These are phyloP conservation scores for Rhegmatorhina hoffmannsi DNA, from an alignment of 2,113 vertebrate genomes.

Conservation along the genomic window DNA sequence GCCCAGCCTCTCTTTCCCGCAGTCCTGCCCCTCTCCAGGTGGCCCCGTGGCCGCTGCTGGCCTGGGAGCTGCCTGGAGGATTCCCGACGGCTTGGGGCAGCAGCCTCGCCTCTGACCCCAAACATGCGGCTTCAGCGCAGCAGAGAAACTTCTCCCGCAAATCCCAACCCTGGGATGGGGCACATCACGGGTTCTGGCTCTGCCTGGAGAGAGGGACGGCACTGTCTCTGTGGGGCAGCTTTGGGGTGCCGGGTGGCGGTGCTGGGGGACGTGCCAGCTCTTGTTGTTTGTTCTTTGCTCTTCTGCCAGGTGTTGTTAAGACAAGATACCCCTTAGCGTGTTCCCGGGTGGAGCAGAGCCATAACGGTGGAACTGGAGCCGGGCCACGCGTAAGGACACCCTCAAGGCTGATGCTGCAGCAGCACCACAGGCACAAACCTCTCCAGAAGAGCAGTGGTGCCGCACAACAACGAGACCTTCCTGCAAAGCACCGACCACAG, in stretches of 20 bases:
- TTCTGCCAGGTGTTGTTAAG: background rate
- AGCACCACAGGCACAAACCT: fast-evolving
- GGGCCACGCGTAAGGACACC: background rate
- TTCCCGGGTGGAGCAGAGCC: background rate
- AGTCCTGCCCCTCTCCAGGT: background rate
- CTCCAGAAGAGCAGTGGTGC: background rate
- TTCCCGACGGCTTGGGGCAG: fast-evolving
- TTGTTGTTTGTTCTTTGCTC: background rate
- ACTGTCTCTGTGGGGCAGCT: background rate
- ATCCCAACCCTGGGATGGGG: fast-evolving
- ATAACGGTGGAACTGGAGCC: fast-evolving
- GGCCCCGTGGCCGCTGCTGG: background rate
- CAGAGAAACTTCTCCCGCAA: background rate
- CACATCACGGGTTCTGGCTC: fast-evolving
- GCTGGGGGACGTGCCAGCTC: background rate
- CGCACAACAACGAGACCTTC: background rate
- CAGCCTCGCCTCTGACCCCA: background rate
- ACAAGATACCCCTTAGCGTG: background rate
- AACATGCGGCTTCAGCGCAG: background rate
- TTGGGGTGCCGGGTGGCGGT: background rate
- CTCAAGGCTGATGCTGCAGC: background rate
- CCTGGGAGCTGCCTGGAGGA: background rate
- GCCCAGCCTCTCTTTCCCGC: background rate
- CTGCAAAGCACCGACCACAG: fast-evolving
- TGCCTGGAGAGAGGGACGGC: too few relatives aligned